phyloP scores from a whole-genome alignment of 2,797 vertebrate genomes.

The Glossophaga mutica region DNA sequence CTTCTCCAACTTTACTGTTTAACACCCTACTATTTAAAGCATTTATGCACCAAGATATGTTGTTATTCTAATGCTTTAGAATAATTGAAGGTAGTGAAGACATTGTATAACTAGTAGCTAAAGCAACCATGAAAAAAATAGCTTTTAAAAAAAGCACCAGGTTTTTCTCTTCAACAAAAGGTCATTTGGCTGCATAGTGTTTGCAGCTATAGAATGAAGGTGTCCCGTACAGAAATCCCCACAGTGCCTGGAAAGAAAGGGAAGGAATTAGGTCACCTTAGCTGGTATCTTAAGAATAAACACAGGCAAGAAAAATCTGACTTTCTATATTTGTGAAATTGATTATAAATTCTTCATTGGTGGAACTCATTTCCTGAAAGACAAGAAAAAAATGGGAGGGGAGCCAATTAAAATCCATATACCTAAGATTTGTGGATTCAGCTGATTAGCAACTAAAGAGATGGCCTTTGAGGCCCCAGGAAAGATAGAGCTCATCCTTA shows the following conservation, averaged over 20 bases:
- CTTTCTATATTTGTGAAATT: conserved; percentile 40
- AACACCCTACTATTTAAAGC: background rate
- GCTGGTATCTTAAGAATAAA: background rate
- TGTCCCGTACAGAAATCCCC: background rate
- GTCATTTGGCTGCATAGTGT: background rate
- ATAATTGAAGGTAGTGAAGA: background rate
- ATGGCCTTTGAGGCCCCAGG: conserved; percentile 40
- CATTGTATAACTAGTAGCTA: conserved; percentile 20
- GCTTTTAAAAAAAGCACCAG: background rate
- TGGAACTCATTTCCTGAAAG: background rate
- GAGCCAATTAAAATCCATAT: conserved; percentile 48
- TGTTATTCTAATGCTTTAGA: background rate
- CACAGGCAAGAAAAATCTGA: background rate
- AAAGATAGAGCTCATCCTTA: conserved; percentile 22
- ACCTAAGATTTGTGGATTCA: conserved; percentile 29
- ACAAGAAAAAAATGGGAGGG: background rate
- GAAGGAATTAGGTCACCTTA: conserved; percentile 39
- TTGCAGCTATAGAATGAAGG: background rate
- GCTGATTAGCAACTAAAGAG: conserved; percentile 29
- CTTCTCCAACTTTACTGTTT: background rate
- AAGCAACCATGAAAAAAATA: conserved; percentile 10
- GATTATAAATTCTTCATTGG: conserved; percentile 3
- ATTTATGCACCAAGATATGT: background rate
- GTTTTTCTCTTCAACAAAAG: conserved; percentile 37
- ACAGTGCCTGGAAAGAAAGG: background rate